These are phyloP conservation scores for Bimastos eiseni DNA, from an alignment of 2,888 invertebrate genomes.

Conservation along the genomic window DNA sequence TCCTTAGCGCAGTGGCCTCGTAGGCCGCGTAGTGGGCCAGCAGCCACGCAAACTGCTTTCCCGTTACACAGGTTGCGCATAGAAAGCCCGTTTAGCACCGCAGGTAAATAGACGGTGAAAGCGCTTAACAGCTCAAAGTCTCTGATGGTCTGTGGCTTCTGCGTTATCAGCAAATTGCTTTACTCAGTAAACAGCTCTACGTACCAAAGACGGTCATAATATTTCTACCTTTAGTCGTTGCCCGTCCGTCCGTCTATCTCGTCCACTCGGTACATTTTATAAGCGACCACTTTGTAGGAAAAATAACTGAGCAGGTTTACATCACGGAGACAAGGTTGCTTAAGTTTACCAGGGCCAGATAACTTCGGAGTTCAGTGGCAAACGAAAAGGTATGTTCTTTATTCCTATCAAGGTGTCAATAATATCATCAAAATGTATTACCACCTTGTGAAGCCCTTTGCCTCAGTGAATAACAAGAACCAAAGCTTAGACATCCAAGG, in stretches of 20 bases:
- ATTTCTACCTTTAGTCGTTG: neutral
- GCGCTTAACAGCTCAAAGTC: neutral
- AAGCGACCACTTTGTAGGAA: neutral
- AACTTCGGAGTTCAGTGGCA: neutral
- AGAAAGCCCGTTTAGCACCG: neutral
- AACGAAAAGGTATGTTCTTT: neutral
- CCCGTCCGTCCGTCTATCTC: neutral
- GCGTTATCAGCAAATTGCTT: neutral
- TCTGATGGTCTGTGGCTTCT: neutral
- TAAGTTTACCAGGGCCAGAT: neutral
- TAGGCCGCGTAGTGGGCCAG: neutral
- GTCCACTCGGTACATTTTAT: neutral
- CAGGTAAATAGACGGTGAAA: conserved; percentile 1
- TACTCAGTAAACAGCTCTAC: conserved; percentile 13
- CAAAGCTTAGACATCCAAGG: neutral
- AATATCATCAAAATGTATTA: neutral
- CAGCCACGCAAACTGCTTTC: neutral
- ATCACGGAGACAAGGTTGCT: neutral
- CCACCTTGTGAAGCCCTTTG: neutral
- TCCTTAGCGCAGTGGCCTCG: neutral
- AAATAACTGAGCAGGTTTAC: neutral
- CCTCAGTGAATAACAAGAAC: neutral
- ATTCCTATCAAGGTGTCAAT: neutral
- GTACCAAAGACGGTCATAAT: neutral
- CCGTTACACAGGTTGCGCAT: neutral